phyloP scores from a whole-genome alignment of 2,888 invertebrate genomes.

The Harpagoxenus sublaevis region DNA sequence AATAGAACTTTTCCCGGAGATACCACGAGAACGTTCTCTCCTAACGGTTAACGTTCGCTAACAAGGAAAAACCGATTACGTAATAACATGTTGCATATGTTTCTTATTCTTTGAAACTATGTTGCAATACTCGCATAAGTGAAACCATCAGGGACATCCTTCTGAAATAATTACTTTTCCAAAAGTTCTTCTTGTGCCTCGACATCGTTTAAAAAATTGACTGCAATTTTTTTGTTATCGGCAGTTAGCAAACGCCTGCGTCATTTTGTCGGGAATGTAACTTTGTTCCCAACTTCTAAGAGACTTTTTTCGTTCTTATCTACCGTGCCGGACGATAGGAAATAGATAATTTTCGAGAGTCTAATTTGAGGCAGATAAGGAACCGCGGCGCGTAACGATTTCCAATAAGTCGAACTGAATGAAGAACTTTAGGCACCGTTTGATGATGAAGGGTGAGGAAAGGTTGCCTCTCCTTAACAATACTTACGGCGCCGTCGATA shows the following conservation, averaged over 20 bases:
- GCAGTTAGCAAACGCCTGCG: neutral
- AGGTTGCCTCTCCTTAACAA: slow-evolving; percentile 64
- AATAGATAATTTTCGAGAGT: slow-evolving; percentile 4
- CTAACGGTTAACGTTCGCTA: neutral
- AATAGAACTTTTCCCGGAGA: neutral
- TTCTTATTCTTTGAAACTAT: neutral
- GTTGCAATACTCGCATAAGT: neutral
- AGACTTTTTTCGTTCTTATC: slow-evolving; percentile 3
- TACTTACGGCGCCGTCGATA: slow-evolving; percentile 63
- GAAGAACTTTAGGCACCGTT: neutral
- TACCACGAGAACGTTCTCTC: neutral
- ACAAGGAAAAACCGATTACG: neutral
- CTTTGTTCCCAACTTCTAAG: neutral
- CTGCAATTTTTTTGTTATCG: too few species aligned
- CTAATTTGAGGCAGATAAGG: neutral
- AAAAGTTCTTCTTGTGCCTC: neutral
- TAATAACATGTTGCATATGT: neutral
- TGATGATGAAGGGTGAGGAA: slow-evolving; percentile 65
- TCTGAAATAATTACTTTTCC: neutral
- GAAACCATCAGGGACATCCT: neutral
- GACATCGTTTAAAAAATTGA: neutral
- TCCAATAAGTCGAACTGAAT: neutral
- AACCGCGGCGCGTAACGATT: neutral
- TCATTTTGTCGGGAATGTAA: neutral
- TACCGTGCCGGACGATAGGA: neutral